Evolutionary conservation across 2,113 vertebrate species (phyloP).

Genomic region (Rousettus leschenaultii): DNA sequence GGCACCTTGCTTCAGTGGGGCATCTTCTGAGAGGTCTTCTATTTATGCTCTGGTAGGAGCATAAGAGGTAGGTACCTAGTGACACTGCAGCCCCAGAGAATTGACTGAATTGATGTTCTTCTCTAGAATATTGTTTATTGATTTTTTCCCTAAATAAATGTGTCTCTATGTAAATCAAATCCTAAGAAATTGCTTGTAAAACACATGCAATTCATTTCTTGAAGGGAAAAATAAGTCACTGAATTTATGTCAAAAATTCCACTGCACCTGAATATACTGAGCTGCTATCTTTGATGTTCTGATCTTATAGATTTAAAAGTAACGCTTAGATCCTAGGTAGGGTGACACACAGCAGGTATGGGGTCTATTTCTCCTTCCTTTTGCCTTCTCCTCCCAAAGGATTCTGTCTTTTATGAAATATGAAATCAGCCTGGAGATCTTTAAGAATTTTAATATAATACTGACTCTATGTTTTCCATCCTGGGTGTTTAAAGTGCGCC

Average conservation of each 20-base stretch:
- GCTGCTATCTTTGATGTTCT: constrained; percentile 61
- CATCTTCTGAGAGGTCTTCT: background rate
- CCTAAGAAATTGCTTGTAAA: constrained; percentile 8
- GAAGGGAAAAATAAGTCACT: constrained; percentile 26
- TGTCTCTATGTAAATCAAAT: background rate
- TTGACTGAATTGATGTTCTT: background rate
- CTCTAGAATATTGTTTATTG: background rate
- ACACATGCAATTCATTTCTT: constrained; percentile 12
- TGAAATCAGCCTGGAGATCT: constrained; percentile 42
- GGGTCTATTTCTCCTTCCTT: constrained; percentile 19
- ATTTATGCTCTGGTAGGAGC: background rate
- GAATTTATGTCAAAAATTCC: constrained; percentile 47
- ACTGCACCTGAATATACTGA: constrained; percentile 47
- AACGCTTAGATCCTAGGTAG: constrained; percentile 10
- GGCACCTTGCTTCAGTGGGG: fast-evolving
- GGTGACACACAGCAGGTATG: background rate
- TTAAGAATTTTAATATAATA: constrained; percentile 34
- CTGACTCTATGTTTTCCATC: background rate
- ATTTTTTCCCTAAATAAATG: background rate
- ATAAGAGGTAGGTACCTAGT: fast-evolving
- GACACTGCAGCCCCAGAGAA: background rate
- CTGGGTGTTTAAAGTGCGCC: background rate
- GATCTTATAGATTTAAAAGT: constrained; percentile 69
- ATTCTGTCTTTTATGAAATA: background rate
- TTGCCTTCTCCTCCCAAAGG: background rate